A percentile compares a stretch with the other conserved stretches of the same genome.
These are phyloP conservation scores for Xenus cinereus DNA, from an alignment of 2,113 vertebrate genomes.

Conservation along the genomic window DNA sequence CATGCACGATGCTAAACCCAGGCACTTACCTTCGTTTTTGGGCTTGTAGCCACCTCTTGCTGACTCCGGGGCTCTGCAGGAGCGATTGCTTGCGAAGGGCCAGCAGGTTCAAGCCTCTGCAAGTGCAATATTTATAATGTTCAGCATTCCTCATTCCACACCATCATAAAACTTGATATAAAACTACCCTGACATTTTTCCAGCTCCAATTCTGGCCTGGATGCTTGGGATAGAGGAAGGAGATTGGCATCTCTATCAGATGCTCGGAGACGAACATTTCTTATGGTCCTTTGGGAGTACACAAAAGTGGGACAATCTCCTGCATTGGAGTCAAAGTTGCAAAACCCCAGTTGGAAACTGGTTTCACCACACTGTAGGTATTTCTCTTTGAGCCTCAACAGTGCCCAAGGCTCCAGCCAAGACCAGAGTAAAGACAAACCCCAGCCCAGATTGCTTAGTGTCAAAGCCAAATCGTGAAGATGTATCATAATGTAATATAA, in stretches of 20 bases:
- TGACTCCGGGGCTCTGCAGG: constrained; percentile 23
- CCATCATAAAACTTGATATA: not conserved
- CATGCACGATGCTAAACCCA: rapidly evolving
- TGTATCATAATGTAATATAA: not conserved
- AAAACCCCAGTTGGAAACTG: not conserved
- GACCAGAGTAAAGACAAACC: not conserved
- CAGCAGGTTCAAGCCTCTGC: constrained; percentile 72
- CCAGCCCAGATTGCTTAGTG: not conserved
- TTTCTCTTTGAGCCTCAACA: not conserved
- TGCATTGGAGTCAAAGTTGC: not conserved
- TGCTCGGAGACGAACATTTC: not conserved
- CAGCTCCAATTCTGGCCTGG: not conserved
- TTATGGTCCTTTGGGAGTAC: not conserved
- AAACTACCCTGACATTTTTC: not conserved
- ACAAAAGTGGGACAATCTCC: not conserved
- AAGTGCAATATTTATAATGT: constrained; percentile 56
- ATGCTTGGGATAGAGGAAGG: not conserved
- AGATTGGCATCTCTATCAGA: not conserved
- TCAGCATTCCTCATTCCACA: constrained; percentile 29
- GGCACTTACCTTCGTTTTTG: constrained; percentile 50
- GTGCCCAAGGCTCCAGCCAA: not conserved
- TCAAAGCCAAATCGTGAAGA: not conserved
- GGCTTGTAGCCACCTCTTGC: not conserved
- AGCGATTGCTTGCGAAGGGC: not conserved
- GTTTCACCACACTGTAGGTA: not conserved